Percentiles rank a stretch among this genome's conserved stretches.
Conservation (phyloP, 2,113 vertebrate genomes). For the Phalacrocorax brasilianus region DNA sequence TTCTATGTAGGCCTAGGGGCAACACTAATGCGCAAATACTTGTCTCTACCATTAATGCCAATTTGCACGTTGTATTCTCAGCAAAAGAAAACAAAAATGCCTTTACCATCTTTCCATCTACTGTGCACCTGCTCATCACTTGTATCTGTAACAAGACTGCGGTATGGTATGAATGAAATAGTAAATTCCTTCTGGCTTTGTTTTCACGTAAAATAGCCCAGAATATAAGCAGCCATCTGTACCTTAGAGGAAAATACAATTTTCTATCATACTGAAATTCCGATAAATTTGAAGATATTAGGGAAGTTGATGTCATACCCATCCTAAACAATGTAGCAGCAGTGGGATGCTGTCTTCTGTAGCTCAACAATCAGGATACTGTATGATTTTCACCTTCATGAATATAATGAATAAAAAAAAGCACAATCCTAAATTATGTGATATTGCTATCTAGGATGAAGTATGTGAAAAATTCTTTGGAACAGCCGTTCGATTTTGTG, state of each 20-base stretch:
- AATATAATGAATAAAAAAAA: background rate
- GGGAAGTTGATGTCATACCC: background rate
- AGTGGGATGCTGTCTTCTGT: background rate
- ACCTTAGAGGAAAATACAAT: conserved; percentile 12
- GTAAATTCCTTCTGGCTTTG: conserved; percentile 56
- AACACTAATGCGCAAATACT: background rate
- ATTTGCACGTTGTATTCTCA: conserved; percentile 18
- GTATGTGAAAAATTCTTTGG: background rate
- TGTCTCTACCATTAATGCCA: background rate
- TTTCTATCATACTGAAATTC: background rate
- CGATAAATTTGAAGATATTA: background rate
- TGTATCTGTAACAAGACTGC: conserved; percentile 18
- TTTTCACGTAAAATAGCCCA: conserved; percentile 35
- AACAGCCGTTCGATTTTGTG: background rate
- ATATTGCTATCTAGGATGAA: background rate
- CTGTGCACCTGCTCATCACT: conserved; percentile 45
- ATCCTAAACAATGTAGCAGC: background rate
- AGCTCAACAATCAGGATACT: background rate
- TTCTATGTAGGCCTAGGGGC: background rate
- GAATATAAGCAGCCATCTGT: conserved; percentile 53
- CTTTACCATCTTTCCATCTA: conserved; percentile 51
- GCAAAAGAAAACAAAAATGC: conserved; percentile 15
- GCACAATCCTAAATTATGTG: background rate
- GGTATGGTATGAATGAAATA: conserved; percentile 29
- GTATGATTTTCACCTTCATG: background rate